Evolutionary conservation across 2,113 vertebrate genomes (phyloP).

Genomic region (Prolemur simus): DNA sequence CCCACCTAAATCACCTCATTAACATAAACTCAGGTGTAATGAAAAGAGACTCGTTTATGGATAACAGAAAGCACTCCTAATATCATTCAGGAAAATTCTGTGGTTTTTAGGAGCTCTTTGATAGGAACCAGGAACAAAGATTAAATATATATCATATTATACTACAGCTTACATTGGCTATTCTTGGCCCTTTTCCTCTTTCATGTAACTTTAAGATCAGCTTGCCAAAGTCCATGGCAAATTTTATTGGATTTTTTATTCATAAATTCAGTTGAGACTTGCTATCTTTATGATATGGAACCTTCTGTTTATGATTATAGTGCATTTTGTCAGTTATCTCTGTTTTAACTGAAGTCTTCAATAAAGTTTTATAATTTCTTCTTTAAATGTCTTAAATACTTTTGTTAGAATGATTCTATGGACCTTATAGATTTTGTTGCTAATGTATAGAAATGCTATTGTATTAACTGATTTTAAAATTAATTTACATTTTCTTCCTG

Average conservation of each 20-base stretch:
- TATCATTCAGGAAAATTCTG: no score
- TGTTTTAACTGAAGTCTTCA: background rate
- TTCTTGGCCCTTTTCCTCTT: background rate
- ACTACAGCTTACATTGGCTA: no score
- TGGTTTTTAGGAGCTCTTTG: no score
- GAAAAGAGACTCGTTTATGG: no score
- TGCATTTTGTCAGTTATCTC: no score
- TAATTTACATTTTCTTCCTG: background rate
- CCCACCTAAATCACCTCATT: no score
- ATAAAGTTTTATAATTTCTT: background rate
- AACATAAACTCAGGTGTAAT: no score
- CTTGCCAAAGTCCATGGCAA: background rate
- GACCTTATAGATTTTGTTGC: background rate
- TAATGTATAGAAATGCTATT: background rate
- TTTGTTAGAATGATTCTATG: background rate
- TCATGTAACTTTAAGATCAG: background rate
- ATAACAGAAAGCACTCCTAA: no score
- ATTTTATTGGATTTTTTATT: background rate
- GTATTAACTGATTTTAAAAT: no score
- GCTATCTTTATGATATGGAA: background rate
- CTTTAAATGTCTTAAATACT: background rate
- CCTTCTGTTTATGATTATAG: background rate
- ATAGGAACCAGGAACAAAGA: no score
- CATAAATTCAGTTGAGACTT: background rate
- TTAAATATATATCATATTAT: no score